Conservation (phyloP, 2,797 vertebrate species). For the Serranus cabrilla region DNA sequence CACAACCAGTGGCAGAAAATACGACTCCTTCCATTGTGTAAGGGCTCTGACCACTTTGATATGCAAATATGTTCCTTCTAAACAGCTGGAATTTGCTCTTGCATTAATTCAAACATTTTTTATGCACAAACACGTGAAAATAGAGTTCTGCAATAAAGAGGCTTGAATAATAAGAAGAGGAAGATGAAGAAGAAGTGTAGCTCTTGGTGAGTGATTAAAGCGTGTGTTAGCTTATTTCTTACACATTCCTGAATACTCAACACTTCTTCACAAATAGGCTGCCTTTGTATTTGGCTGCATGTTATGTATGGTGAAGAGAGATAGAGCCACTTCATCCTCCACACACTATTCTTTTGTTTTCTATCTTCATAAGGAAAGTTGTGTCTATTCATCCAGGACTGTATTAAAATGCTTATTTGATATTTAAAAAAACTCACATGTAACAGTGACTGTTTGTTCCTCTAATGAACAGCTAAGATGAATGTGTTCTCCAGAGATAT, state of each 20-base stretch:
- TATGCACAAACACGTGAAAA: slow-evolving; percentile 88
- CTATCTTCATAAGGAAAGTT: slow-evolving; percentile 1
- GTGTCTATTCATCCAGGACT: neutral
- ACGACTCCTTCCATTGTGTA: slow-evolving; percentile 91
- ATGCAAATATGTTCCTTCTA: slow-evolving; percentile 93
- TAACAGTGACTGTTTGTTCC: neutral
- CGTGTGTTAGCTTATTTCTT: slow-evolving; percentile 80
- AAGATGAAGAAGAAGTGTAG: slow-evolving; percentile 76
- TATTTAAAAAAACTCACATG: neutral
- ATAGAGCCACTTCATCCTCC: slow-evolving; percentile 44
- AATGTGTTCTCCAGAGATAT: slow-evolving; percentile 8
- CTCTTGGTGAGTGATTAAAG: slow-evolving; percentile 81
- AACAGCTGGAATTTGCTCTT: slow-evolving; percentile 95
- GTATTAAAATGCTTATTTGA: slow-evolving; percentile 5
- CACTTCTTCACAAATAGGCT: slow-evolving; percentile 26
- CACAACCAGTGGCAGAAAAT: slow-evolving; percentile 91
- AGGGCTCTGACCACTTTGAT: slow-evolving; percentile 93
- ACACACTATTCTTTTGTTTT: slow-evolving; percentile 44
- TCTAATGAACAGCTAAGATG: slow-evolving; percentile 3
- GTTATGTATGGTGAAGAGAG: slow-evolving; percentile 19
- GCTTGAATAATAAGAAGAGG: slow-evolving; percentile 76
- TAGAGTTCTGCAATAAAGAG: slow-evolving; percentile 82
- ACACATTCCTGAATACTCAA: slow-evolving; percentile 68
- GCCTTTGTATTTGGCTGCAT: slow-evolving; percentile 47
- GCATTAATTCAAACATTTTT: slow-evolving; percentile 90